These are phyloP conservation scores for Crepidodera aurea DNA, from an alignment of 2,888 invertebrate species.

Conservation along the genomic window DNA sequence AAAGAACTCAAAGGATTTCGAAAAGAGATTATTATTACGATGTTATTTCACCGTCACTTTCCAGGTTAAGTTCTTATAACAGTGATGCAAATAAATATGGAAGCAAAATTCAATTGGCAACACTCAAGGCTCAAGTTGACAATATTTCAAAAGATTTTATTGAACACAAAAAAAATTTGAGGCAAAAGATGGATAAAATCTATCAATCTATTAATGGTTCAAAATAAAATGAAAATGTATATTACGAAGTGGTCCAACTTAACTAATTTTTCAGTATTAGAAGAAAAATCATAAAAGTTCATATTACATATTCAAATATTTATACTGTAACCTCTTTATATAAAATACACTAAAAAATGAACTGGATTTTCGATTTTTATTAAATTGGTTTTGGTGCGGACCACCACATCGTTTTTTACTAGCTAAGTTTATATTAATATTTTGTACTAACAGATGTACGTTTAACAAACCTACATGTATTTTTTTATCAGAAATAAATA, in stretches of 20 bases:
- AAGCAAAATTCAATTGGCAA: conserved; percentile 27
- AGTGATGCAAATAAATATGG: conserved; percentile 30
- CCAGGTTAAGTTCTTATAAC: conserved; percentile 48
- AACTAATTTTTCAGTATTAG: neutral
- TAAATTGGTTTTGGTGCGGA: too few relatives aligned
- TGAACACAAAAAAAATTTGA: conserved; percentile 48
- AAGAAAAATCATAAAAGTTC: too few relatives aligned
- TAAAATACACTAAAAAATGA: neutral
- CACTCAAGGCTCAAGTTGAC: conserved; percentile 46
- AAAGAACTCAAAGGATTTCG: conserved; percentile 61
- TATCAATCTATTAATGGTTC: conserved; percentile 31
- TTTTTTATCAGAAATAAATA: too few relatives aligned
- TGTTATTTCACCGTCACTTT: conserved; percentile 43
- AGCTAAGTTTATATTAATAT: too few relatives aligned
- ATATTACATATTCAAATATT: neutral
- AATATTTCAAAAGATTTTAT: conserved; percentile 47
- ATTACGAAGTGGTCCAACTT: neutral
- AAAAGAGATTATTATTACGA: conserved; percentile 33
- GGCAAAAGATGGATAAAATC: conserved; percentile 48
- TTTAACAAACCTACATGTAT: too few relatives aligned
- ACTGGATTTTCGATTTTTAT: too few relatives aligned
- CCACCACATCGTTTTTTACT: too few relatives aligned
- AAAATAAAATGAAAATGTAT: conserved; percentile 7
- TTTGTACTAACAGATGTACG: too few relatives aligned
- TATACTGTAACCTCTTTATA: neutral